Base-by-base conservation (phyloP, 2,888 invertebrate species). In the Margaritifera margaritifera region DNA sequence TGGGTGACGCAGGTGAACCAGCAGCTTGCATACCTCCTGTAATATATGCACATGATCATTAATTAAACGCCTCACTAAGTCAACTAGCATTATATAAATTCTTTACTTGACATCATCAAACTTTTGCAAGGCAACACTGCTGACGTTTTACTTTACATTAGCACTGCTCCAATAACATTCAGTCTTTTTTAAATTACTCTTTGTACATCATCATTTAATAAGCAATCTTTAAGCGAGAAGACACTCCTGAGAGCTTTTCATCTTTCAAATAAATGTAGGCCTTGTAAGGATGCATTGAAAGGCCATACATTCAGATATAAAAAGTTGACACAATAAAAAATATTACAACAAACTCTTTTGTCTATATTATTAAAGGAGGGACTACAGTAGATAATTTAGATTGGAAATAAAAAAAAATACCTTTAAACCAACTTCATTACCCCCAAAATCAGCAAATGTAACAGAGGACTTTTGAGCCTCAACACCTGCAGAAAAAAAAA, bases 1-100 rank as follows among this genome's bases (percentile, higher is more conserved):
- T 3, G 97, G 96, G 85, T 96, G 95, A 84, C 94, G 94, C 89
- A 98, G 93, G 87, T 97, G 97, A 80, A 96, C 92, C 64, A 97
- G 91, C 68, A 95, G 90, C 86, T 94, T 93, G 87, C 94, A 94
- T 2, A 96, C 92, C 80, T 93, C 92, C 89, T 92, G 89, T 15
- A 79, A 75, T 63, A 53, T 64, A 18, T 63, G 25, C 25, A 66
- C 25, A 11, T 42, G 2, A 42, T 42, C 42, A 42, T 2, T 42
- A 42, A 42, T 8, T 42, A 42, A 42, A 42, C 11, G 11, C 42
- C 15, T 42, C 15, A 42, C 3, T 42, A 15, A 42, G 11, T 42
- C 11, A 42, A 42, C 11, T 3, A 42, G 42, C 42, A 42, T 42
- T 42, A 15, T 11, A 42, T 42, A 42, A 42, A 42, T 42, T 42